These are phyloP conservation scores for Sebastes melanostomus DNA, from an alignment of 2,797 vertebrate genomes.

Conservation along the genomic window DNA sequence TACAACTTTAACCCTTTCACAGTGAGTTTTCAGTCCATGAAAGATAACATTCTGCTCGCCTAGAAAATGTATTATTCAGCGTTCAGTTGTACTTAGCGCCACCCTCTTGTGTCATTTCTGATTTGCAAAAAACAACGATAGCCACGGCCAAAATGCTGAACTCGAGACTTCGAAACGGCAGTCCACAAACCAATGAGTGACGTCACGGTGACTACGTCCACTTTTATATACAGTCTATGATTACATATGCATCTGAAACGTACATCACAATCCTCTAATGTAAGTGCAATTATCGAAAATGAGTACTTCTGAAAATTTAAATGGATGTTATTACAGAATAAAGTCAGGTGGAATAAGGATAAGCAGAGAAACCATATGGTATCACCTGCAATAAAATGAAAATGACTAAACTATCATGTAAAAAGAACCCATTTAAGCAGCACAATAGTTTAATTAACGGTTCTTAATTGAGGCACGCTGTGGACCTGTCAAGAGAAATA, in stretches of 20 bases:
- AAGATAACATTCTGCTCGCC: too few species aligned
- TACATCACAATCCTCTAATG: background rate
- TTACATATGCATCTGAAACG: background rate
- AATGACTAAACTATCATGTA: background rate
- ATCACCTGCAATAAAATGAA: background rate
- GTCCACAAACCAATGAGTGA: too few species aligned
- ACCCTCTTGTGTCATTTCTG: too few species aligned
- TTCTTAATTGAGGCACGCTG: constrained; percentile 34
- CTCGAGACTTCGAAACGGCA: too few species aligned
- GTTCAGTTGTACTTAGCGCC: too few species aligned
- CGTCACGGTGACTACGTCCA: too few species aligned
- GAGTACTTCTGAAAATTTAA: background rate
- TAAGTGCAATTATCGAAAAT: background rate
- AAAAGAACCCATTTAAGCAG: constrained; percentile 17
- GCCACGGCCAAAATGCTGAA: too few species aligned
- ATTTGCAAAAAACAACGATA: too few species aligned
- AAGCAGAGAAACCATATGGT: background rate
- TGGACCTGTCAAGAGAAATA: constrained; percentile 45
- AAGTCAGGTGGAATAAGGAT: background rate
- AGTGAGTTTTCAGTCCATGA: too few species aligned
- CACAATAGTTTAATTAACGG: constrained; percentile 30
- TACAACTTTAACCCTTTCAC: too few species aligned
- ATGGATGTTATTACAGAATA: background rate
- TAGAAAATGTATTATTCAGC: too few species aligned
- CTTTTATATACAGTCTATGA: too few species aligned